Evolutionary conservation across 2,888 invertebrate genomes (phyloP).

Genomic region (Drosophila niveifrons): DNA sequence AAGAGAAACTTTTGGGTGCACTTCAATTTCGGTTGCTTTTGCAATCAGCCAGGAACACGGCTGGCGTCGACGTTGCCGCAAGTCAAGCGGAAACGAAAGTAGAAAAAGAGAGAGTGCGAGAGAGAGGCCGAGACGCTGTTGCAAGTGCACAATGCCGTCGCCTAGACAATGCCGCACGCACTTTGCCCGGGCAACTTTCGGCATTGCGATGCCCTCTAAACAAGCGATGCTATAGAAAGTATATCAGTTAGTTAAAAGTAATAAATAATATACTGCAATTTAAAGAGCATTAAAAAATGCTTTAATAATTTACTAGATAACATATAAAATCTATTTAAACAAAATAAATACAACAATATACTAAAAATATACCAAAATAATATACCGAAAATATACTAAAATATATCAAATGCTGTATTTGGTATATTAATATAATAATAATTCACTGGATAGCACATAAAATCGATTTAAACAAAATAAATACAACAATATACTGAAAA

Average conservation of each 20-base stretch:
- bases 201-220: slow-evolving; percentile 39
- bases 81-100: slow-evolving; percentile 69
- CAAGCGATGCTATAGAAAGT: accelerated
- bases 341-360: too few relatives aligned
- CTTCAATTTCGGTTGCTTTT: slow-evolving; percentile 78
- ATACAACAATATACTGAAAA: too few relatives aligned
- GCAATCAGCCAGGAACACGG: slow-evolving; percentile 67
- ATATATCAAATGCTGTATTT: too few relatives aligned
- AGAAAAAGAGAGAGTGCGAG: neutral
- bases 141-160: slow-evolving; percentile 36
- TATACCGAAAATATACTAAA: too few relatives aligned
- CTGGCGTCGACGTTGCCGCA: slow-evolving; percentile 55
- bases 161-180: slow-evolving; percentile 72
- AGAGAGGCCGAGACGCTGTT: slow-evolving; percentile 3
- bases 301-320: neutral
- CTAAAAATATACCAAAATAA: too few relatives aligned
- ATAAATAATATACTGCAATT: neutral
- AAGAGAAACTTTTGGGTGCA: slow-evolving; percentile 67
- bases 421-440: too few relatives aligned
- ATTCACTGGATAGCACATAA: too few relatives aligned
- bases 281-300: neutral
- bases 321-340: too few relatives aligned
- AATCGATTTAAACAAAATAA: too few relatives aligned
- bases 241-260: neutral
- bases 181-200: slow-evolving; percentile 64